phyloP scores from a whole-genome alignment of 2,113 vertebrate species.

The Camelus bactrianus region DNA sequence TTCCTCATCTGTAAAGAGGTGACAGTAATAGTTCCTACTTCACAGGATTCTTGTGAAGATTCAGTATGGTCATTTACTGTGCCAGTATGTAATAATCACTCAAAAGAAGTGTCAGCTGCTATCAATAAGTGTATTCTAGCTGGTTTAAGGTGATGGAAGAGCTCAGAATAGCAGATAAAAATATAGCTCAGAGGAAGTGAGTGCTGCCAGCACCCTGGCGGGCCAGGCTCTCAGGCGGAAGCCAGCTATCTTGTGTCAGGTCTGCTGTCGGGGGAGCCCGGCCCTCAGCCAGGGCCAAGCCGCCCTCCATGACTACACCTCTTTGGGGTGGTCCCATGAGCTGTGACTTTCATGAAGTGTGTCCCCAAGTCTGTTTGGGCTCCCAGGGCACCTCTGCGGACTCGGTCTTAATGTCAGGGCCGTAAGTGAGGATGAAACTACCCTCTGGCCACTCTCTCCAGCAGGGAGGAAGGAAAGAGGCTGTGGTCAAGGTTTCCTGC shows the following conservation, averaged over 20 bases:
- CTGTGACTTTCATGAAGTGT: neutral
- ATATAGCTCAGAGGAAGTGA: neutral
- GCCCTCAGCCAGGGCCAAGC: neutral
- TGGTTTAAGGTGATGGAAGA: neutral
- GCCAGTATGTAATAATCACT: neutral
- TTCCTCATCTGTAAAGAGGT: neutral
- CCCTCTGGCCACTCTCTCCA: neutral
- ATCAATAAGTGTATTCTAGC: neutral
- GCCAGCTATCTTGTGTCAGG: conserved; percentile 7
- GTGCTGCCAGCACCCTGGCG: neutral
- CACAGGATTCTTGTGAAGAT: neutral
- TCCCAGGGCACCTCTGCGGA: neutral
- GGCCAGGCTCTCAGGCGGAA: neutral
- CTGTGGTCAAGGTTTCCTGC: neutral
- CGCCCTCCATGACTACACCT: neutral
- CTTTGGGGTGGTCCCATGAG: neutral
- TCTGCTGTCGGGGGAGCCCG: neutral
- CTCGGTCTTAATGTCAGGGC: neutral
- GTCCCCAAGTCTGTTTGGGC: neutral
- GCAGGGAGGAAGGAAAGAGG: neutral
- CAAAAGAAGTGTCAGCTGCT: neutral
- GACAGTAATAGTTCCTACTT: neutral
- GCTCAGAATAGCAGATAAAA: conserved; percentile 49
- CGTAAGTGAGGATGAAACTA: neutral
- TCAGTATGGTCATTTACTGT: neutral